These are phyloP conservation scores for Agrotis clavis DNA, from an alignment of 2,888 invertebrate genomes.

Conservation along the genomic window DNA sequence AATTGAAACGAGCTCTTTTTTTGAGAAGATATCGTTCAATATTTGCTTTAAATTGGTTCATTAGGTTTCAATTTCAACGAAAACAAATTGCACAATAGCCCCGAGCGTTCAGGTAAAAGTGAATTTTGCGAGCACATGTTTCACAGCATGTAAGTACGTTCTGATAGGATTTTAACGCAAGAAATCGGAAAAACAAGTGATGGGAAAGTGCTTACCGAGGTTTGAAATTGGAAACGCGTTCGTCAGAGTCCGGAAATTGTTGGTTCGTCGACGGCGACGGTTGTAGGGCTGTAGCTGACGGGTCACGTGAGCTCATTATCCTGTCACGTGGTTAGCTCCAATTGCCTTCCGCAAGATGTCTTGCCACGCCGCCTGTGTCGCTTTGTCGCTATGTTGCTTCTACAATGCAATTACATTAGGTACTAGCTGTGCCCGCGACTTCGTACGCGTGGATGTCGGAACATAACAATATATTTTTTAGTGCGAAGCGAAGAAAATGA, in stretches of 20 bases:
- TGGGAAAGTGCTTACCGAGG: conserved; percentile 85
- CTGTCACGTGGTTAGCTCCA: conserved; percentile 74
- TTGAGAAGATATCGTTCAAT: conserved; percentile 35
- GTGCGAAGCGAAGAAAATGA: no score
- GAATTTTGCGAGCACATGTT: conserved; percentile 53
- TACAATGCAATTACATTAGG: conserved; percentile 43
- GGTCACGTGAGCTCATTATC: conserved; percentile 84
- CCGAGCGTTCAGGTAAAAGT: conserved; percentile 54
- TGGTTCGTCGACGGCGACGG: conserved; percentile 74
- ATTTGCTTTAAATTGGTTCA: conserved; percentile 55
- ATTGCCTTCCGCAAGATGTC: conserved; percentile 68
- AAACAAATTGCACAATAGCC: conserved; percentile 54
- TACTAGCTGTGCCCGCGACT: no score
- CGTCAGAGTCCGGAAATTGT: conserved; percentile 88
- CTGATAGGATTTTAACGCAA: conserved; percentile 65
- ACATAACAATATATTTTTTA: no score
- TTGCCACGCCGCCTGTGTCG: conserved; percentile 31
- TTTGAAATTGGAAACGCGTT: conserved; percentile 89
- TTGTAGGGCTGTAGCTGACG: conserved; percentile 74
- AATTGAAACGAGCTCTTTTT: conserved; percentile 1
- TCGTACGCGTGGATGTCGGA: no score
- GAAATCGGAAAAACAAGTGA: conserved; percentile 80
- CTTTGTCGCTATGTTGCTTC: conserved; percentile 31
- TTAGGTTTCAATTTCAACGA: conserved; percentile 61
- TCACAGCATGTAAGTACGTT: conserved; percentile 43